Base-by-base conservation (phyloP, 2,888 invertebrate genomes). In the Syritta pipiens region DNA sequence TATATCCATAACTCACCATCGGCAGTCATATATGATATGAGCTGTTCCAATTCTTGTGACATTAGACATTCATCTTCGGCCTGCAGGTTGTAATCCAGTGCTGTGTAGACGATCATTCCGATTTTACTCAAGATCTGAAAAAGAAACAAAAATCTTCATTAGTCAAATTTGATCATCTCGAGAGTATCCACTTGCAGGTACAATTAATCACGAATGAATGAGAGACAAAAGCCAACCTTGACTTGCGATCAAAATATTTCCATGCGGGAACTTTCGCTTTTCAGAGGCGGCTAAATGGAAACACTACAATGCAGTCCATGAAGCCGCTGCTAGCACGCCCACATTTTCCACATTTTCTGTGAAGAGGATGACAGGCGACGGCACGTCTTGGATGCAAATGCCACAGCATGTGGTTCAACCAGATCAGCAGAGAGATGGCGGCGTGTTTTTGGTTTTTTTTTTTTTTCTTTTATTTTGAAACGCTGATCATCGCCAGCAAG, bases 61-160 rank as follows among this genome's bases (percentile, higher is more conserved):
- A 98, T 93, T 84, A 93, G 93, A 83, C 95, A 91, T 90, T 97
- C 97, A 89, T 97, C 96, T 81, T 95, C 94, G 84, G 94, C 94
- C 40, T 93, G 92, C 85, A 95, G 92, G 83, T 96, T 95, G 89
- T 94, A 96, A 90, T 98, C 97, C 88, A 98, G 90, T 32, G 97
- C 96, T 84, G 93, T 93, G 90, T 96, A 98, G 83, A 97, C 93
- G 83, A 95, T 92, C 84, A 94, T 90, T 42, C 97, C 98, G 85
- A 98, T 89, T 84, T 93, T 93, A 81, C 93, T 92, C 83, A 96
- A 92, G 86, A 95, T 90, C 96, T 96, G 91, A 51, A 55, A 76
- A 62, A 22, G 42, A 32, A 40, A 37, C 26, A 37, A 53, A 22
- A 37, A 55, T 48, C 35, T 19, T 67, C 30, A 67, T 60, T 48